Evolutionary conservation across 2,113 vertebrate genomes (phyloP), one percentile per base, ranked within the genome.

Genomic region (Motacilla alba): DNA sequence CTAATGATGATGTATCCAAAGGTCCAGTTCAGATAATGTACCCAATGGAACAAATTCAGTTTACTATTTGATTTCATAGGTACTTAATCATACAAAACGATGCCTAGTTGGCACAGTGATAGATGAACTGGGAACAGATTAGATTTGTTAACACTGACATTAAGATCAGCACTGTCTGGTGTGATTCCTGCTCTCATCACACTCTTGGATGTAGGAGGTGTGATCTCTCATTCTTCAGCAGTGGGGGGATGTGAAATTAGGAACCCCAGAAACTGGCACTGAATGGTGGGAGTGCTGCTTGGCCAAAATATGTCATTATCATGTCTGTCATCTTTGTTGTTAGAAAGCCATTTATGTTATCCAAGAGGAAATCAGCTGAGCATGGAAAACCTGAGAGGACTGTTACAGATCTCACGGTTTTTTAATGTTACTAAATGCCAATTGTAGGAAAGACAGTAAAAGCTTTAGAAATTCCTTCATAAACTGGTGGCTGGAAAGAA

Each of bases 61-160:
- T 97, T 90, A 84, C 89, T 87, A 92, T 90, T 95, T 79, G 93
- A 94, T 95, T 96, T 93, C 88, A 82, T 64, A 68, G 73, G 37
- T 64, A 79, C 56, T 93, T 94, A 67, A 84, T 93, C 60, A 64
- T 46, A 81, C 37, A 53, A 72, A 96, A 82, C 0, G 11, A 70
- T 68, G 79, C 60, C 64, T 70, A 22, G 64, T 26, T 89, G 90
- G 67, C 79, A 93, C 56, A 70, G 72, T 93, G 90, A 93, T 46
- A 75, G 90, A 90, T 78, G 72, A 95, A 87, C 52, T 22, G 39
- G 44, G 56, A 76, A 64, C 72, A 93, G 63, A 92, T 83, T 81
- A 88, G 70, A 82, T 90, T 92, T 78, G 67, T 88, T 95, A 95
- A 81, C 0, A 0, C 49, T 70, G 77, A 63, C 56, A 69, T 83